Base-by-base conservation (phyloP, 2,113 vertebrate species). In the Sinocyclocheilus anophthalmus region DNA sequence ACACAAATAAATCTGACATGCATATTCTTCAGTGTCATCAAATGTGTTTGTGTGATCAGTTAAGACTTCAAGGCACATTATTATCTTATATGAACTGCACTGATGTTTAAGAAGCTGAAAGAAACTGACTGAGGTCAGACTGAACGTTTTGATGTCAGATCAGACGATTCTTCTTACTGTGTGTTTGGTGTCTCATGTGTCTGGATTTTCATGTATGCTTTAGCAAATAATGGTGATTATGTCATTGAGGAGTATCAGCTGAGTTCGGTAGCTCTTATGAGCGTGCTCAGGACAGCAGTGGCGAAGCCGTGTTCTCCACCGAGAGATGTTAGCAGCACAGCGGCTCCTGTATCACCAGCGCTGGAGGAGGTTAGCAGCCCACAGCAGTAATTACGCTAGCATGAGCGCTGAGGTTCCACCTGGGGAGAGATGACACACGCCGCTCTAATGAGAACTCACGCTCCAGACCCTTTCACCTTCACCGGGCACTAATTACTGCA, bases 381-480 rank as follows among this genome's bases (percentile, higher is more conserved):
- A 33, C 84, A 85, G 85, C 88, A 84, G 57, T 81, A 55, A 88
- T 85, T 86, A 81, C 76, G 73, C 45, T 3, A 76, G n/a, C 86
- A 90, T 93, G 91, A 88, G 82, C 86, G 89, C 88, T 80, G 55
- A 88, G 76, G 88, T 59, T 88, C 85, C 81, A 85, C 88, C 88
- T 83, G 67, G 80, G 69, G 63, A 61, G 78, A 84, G 91, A 91
- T 91, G 92, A 94, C 91, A 91, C 76, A 82, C 53, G 6, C 76
- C 24, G 87, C 88, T 75, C 78, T 87, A 85, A 76, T 88, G 48
- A 88, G 78, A 69, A 67, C 78, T 86, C 84, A 22, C n/a, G 26
- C 53, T 70, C 59, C 61, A 86, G 86, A 90, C 88, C 86, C 81
- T 92, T 92, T 92, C 91, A 92, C 91, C 91, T 91, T 91, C 88